Evolutionary conservation across 2,797 vertebrate species (phyloP).

Genomic region (Menidia menidia): DNA sequence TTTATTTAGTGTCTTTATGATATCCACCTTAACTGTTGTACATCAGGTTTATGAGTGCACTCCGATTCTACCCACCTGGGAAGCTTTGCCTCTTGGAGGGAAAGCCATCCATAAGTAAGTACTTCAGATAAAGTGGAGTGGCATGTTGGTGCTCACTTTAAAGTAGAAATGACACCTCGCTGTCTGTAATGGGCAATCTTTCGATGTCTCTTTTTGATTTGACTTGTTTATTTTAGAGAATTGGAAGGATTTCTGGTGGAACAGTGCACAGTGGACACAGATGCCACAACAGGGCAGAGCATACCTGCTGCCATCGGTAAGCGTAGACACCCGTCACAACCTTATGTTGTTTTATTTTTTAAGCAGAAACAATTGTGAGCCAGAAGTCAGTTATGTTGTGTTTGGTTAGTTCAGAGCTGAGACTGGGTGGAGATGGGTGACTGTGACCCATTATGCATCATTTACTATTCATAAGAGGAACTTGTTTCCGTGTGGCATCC

Average conservation of each 20-base stretch:
- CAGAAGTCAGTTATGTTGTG: background rate
- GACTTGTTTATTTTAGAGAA: constrained; percentile 82
- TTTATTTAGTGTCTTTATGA: background rate
- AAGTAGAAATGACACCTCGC: background rate
- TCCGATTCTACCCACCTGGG: constrained; percentile 94
- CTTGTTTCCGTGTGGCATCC: constrained; percentile 32
- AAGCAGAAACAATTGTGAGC: background rate
- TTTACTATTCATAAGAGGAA: constrained; percentile 41
- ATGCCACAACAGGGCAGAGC: constrained; percentile 88
- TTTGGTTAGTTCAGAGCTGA: constrained; percentile 17
- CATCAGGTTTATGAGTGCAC: constrained; percentile 94
- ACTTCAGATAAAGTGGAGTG: background rate
- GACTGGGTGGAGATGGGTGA: background rate
- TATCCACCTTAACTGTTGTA: constrained; percentile 71
- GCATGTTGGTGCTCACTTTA: background rate
- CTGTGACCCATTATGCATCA: constrained; percentile 22
- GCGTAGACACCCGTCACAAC: background rate
- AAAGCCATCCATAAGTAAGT: constrained; percentile 97
- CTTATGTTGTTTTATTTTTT: background rate
- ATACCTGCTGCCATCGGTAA: constrained; percentile 91
- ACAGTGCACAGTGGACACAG: constrained; percentile 93
- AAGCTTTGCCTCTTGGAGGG: constrained; percentile 94
- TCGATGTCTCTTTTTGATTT: background rate
- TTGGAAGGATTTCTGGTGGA: constrained; percentile 89
- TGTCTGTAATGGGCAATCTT: constrained; percentile 2